Percentiles rank a stretch among this genome's conserved stretches.
Evolutionary conservation across 2,113 vertebrate species (phyloP).

Genomic region (Scartelaos histophorus): DNA sequence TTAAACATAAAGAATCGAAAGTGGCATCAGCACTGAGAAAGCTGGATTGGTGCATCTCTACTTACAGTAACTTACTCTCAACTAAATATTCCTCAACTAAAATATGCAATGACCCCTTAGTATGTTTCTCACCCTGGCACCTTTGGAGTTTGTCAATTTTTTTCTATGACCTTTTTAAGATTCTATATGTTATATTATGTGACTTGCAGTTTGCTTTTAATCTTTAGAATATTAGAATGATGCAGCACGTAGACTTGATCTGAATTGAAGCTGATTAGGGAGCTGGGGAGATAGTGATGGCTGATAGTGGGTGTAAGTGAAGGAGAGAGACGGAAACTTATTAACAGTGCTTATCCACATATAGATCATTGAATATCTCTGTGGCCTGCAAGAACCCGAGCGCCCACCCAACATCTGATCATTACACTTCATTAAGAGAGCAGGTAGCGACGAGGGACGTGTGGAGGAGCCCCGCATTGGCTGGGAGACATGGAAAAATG

Average conservation of each 20-base stretch:
- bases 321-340: conserved; percentile 49
- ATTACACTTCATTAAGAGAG: conserved; percentile 68
- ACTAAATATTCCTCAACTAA: no score
- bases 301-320: conserved; percentile 38
- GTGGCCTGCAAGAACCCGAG: conserved; percentile 47
- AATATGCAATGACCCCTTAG: no score
- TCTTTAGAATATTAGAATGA: not conserved
- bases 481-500: conserved; percentile 12
- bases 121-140: no score
- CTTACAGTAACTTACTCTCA: not conserved
- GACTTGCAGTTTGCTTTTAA: not conserved
- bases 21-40: no score
- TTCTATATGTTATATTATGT: not conserved
- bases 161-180: not conserved
- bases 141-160: not conserved
- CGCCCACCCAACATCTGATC: conserved; percentile 66
- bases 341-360: conserved; percentile 55
- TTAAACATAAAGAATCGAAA: no score
- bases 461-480: conserved; percentile 4
- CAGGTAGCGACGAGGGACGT: conserved; percentile 60
- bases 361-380: conserved; percentile 54
- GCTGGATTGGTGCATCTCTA: no score
- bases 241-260: not conserved
- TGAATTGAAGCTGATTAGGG: not conserved
- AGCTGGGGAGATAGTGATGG: conserved; percentile 24